Evolutionary conservation across 2,888 invertebrate genomes (phyloP), one percentile per base, ranked within the genome.

Genomic region (Spatulosminthurus flaviceps): DNA sequence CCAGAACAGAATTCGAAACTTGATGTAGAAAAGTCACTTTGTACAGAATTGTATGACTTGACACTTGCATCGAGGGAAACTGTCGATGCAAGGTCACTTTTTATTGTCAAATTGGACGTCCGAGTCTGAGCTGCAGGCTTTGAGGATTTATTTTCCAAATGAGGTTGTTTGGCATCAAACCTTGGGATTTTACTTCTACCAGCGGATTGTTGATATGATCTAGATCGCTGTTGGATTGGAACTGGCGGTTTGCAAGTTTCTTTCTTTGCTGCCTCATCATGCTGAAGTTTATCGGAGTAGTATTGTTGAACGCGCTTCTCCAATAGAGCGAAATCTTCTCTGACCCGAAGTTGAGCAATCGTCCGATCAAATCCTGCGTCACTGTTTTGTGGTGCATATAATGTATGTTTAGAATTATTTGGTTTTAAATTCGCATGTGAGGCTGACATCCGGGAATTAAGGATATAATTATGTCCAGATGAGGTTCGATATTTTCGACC

Each of bases 281-380:
- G 2, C 60, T 60, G 4, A 9, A 64, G 24, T 64, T 11, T 34
- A 22, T 70, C 60, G 16, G 42, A 7, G 22, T 61, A 29, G 9
- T 41, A 24, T 24, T 61, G 16, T 66, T 78, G 43, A 66, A 51
- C 26, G 75, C 64, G 69, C 1, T 74, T 11, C 11, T 75, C 67
- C n/a, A 76, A 29, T 16, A 67, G 43, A 2, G 24, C 66, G n/a
- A 76, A 19, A 42, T 76, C 69, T 26, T 76, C 67, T 2, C 42
- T 0, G 42, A 76, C 42, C n/a, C 51, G 22, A 11, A 21, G 9
- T 24, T 76, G 22, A 26, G 76, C 76, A 9, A 42, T 42, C 13
- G 9, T n/a, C 24, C 42, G 22, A 41, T n/a, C 43, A n/a, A 67
- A 67, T 66, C 24, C 76, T 0, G 26, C 26, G 22, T 76, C 43